Evolutionary conservation across 2,888 invertebrate species (phyloP).

Genomic region (Pseudococcus viburni): DNA sequence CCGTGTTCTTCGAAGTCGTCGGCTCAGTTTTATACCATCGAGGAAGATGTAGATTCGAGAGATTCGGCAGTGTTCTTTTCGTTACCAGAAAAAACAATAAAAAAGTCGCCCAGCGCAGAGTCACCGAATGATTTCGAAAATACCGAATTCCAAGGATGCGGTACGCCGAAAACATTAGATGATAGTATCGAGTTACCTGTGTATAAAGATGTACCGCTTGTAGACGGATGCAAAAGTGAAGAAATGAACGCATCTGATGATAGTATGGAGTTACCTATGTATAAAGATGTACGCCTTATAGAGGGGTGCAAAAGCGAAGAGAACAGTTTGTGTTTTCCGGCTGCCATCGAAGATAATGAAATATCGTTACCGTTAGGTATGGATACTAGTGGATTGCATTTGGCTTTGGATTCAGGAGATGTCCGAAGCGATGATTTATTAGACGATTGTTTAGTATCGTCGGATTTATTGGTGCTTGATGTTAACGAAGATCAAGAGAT

Average conservation of each 20-base stretch:
- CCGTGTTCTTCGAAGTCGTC: not conserved
- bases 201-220: constrained; percentile 69
- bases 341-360: constrained; percentile 69
- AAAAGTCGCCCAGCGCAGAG: constrained; percentile 48
- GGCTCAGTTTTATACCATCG: constrained; percentile 18
- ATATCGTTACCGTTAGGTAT: constrained; percentile 68
- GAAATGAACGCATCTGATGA: constrained; percentile 47
- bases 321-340: constrained; percentile 58
- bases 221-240: constrained; percentile 69
- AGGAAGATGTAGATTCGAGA: constrained; percentile 15
- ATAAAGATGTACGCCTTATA: constrained; percentile 69
- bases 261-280: constrained; percentile 68
- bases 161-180: constrained; percentile 65
- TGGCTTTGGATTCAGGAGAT: constrained; percentile 46
- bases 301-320: constrained; percentile 69
- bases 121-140: constrained; percentile 55
- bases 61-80: constrained; percentile 27
- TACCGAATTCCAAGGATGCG: constrained; percentile 34
- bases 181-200: constrained; percentile 67
- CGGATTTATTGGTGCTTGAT: constrained; percentile 68
- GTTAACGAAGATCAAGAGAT: constrained; percentile 68
- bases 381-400: constrained; percentile 34
- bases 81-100: constrained; percentile 13
- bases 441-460: constrained; percentile 68
- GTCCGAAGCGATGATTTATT: constrained; percentile 67